Base-by-base conservation (phyloP, 1,140 invertebrate species). In the Dendrolimus kikuchii region DNA sequence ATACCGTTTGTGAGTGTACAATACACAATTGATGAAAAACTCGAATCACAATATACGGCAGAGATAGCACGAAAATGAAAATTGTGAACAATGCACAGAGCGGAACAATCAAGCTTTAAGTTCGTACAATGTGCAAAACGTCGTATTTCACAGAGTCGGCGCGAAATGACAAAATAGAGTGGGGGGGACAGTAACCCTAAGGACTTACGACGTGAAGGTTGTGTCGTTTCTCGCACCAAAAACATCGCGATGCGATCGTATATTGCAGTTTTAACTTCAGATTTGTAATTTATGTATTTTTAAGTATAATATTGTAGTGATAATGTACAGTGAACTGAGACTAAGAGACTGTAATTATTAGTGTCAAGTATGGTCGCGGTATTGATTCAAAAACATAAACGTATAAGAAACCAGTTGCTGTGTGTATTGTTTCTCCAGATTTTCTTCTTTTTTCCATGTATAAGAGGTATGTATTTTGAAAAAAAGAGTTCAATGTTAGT, bases 161-260 rank as follows among this genome's bases (percentile, higher is more conserved):
- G 82, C 82, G 66, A 82, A 83, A 81, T 81, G 69, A 70, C 66
- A 73, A 53, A 60, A 47, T 40, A 76, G 67, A 72, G 74, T 71
- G 73, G 77, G 82, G 71, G 80, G 77, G 60, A 23, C 81, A 86
- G 81, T 86, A 73, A 78, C 72, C 77, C 67, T 63, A 66, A 63
- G 49, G 59, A 64, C 59, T 59, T 53, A 58, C 56, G 7, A 71
- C 73, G 77, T 53, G 74, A 72, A 74, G 76, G 76, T 61, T 74
- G 82, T 78, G 78, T 76, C 74, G 66, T 60, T 60, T 38, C 44
- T 46, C 46, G 57, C 43, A 56, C 46, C 40, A 51, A 53, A 78
- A 56, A 81, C 71, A 78, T 77, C 77, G 82, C 80, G 79, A 84
- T 78, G 65, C 77, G 51, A 57, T 58, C 43, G 37, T 55, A 67